Evolutionary conservation across 2,113 vertebrate species (phyloP).

Genomic region (Python bivittatus): DNA sequence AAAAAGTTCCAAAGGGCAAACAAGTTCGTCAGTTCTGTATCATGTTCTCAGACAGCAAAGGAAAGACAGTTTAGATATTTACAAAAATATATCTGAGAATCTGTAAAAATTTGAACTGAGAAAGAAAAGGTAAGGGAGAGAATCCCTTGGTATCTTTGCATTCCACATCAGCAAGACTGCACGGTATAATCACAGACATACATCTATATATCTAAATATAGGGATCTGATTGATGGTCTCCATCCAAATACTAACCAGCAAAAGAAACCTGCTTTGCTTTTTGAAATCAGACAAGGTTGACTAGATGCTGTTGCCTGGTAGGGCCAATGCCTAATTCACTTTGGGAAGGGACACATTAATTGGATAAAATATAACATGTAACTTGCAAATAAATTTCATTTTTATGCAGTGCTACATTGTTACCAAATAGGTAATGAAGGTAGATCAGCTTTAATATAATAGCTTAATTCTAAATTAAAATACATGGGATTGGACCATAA

Average conservation of each 20-base stretch:
- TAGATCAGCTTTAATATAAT: not conserved
- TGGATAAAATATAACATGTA: not conserved
- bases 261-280: not conserved
- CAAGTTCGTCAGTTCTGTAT: constrained; percentile 29
- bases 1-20: not conserved
- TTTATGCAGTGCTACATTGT: not conserved
- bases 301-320: not conserved
- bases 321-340: not conserved
- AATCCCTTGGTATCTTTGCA: not conserved
- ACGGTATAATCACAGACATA: not conserved
- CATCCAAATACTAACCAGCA: not conserved
- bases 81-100: constrained; percentile 13
- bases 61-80: not conserved
- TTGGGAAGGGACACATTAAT: not conserved
- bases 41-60: not conserved
- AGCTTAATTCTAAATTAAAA: not conserved
- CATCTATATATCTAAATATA: not conserved
- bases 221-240: not conserved
- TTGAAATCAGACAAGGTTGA: not conserved
- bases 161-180: not conserved
- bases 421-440: not conserved
- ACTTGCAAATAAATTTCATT: not conserved
- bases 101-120: not conserved
- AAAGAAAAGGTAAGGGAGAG: constrained; percentile 16
- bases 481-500: not conserved